phyloP scores from a whole-genome alignment of 2,113 vertebrate genomes.

The Acrocephalus kingi region DNA sequence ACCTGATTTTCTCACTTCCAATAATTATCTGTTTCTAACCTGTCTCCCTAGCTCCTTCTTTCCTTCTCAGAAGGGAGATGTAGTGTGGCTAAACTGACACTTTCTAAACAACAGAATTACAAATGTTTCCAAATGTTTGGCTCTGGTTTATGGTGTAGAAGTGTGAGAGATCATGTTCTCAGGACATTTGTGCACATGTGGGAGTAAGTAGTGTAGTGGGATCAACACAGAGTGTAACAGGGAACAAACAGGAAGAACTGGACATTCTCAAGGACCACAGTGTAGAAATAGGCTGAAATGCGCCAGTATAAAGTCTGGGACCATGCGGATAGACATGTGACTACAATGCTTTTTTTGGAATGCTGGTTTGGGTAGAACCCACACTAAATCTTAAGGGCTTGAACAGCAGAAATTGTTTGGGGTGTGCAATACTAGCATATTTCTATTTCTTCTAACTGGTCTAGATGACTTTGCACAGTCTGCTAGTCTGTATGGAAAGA shows the following conservation, averaged over 20 bases:
- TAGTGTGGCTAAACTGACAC: neutral
- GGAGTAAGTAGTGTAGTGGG: fast-evolving
- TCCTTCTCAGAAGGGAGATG: neutral
- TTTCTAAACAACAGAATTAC: neutral
- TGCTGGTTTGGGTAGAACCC: neutral
- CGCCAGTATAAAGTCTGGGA: neutral
- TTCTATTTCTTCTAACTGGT: neutral
- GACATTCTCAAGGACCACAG: neutral
- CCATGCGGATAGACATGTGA: neutral
- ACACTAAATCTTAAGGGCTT: neutral
- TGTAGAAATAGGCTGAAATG: neutral
- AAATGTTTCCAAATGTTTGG: neutral
- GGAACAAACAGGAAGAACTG: neutral
- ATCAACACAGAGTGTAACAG: neutral
- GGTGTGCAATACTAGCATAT: neutral
- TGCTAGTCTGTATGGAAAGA: neutral
- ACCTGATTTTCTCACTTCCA: neutral
- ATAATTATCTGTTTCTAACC: neutral
- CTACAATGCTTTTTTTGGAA: neutral
- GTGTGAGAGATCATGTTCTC: neutral
- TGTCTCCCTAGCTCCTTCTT: neutral
- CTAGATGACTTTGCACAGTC: neutral
- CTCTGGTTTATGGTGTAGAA: neutral
- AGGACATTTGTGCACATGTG: neutral
- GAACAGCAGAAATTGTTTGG: neutral